These are phyloP conservation scores for Eptatretus burgeri DNA, from an alignment of 2,113 vertebrate species.

Conservation along the genomic window DNA sequence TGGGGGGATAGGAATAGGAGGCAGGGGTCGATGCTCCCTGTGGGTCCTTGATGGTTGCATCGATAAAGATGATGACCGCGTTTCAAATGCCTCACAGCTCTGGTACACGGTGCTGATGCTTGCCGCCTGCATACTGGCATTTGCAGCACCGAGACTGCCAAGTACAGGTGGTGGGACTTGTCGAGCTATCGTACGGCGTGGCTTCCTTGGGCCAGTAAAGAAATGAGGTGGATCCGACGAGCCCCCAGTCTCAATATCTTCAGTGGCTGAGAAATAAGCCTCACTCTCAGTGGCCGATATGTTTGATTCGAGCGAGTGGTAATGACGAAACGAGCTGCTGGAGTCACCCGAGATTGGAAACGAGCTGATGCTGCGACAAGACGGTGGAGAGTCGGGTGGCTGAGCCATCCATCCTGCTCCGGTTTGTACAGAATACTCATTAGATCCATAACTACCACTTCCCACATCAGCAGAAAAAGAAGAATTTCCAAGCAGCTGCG, in stretches of 20 bases:
- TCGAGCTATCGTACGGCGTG: not conserved
- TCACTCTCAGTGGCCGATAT: constrained; percentile 91
- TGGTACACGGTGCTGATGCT: constrained; percentile 7
- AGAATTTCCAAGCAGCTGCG: not conserved
- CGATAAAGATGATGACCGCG: not conserved
- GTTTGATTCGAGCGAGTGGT: constrained; percentile 73
- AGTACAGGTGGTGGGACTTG: constrained; percentile 1
- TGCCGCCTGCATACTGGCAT: not conserved
- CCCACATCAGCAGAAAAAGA: too few relatives aligned
- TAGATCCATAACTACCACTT: too few relatives aligned
- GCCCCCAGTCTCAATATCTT: constrained; percentile 84
- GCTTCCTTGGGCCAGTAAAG: constrained; percentile 1
- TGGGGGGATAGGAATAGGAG: not conserved
- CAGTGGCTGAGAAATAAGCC: constrained; percentile 80
- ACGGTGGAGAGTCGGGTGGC: constrained; percentile 48
- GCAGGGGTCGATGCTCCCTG: constrained; percentile 4
- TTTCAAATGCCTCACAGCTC: constrained; percentile 1
- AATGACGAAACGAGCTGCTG: constrained; percentile 59
- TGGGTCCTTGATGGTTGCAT: not conserved
- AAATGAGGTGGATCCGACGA: constrained; percentile 69
- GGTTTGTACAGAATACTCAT: too few relatives aligned
- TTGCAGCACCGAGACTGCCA: constrained; percentile 1
- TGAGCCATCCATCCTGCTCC: too few relatives aligned
- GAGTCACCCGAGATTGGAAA: constrained; percentile 82
- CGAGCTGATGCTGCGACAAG: constrained; percentile 70